Evolutionary conservation across 2,888 invertebrate genomes (phyloP).

Genomic region (Amiota minor): DNA sequence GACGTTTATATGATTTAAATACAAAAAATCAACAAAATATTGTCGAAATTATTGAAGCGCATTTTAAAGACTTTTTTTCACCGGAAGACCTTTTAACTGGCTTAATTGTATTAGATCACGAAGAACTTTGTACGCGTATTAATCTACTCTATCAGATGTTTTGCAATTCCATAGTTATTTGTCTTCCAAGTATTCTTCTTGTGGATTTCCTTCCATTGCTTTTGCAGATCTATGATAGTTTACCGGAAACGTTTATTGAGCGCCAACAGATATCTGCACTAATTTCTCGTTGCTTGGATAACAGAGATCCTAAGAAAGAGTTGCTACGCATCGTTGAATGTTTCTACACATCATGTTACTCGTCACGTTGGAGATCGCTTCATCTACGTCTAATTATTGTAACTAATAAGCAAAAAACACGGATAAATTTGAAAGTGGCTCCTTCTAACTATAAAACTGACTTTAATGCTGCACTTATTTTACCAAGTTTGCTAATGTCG

Average conservation of each 20-base stretch:
- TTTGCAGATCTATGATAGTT: slow-evolving; percentile 58
- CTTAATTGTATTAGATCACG: slow-evolving; percentile 66
- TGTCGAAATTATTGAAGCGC: slow-evolving; percentile 39
- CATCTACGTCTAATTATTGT: slow-evolving; percentile 57
- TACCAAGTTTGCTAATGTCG: slow-evolving; percentile 57
- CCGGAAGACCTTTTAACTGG: slow-evolving; percentile 64
- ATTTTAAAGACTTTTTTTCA: slow-evolving; percentile 53
- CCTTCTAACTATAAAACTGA: slow-evolving; percentile 42
- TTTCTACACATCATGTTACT: slow-evolving; percentile 49
- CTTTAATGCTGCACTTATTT: slow-evolving; percentile 46
- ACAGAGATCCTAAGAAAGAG: slow-evolving; percentile 56
- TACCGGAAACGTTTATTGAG: slow-evolving; percentile 50
- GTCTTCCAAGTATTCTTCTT: slow-evolving; percentile 66
- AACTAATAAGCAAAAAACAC: slow-evolving; percentile 32
- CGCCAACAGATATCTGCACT: slow-evolving; percentile 50
- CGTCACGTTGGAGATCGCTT: slow-evolving; percentile 49
- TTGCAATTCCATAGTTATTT: slow-evolving; percentile 66
- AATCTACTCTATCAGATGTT: slow-evolving; percentile 64
- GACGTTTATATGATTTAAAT: slow-evolving; percentile 61
- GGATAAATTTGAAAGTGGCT: slow-evolving; percentile 52
- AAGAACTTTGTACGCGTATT: slow-evolving; percentile 55
- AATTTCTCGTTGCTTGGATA: slow-evolving; percentile 65
- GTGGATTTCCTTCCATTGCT: slow-evolving; percentile 62
- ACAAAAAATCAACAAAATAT: slow-evolving; percentile 51
- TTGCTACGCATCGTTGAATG: slow-evolving; percentile 56